Evolutionary conservation across 2,797 vertebrate genomes (phyloP).

Genomic region (Esox masquinongy): DNA sequence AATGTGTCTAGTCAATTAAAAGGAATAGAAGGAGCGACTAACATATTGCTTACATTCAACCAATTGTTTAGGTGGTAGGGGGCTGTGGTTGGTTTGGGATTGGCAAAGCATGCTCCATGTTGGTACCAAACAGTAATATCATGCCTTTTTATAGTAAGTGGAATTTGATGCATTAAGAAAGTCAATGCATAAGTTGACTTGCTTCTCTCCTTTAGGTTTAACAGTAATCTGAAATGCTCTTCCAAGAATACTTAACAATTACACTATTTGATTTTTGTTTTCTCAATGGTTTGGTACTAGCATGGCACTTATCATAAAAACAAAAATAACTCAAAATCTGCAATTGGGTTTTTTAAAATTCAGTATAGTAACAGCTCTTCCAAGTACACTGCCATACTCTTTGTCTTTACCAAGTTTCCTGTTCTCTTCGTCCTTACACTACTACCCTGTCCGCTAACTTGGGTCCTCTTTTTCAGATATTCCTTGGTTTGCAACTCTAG

Average conservation of each 20-base stretch:
- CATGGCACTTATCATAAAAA: not conserved
- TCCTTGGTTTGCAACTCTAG: not conserved
- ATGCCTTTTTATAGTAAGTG: not conserved
- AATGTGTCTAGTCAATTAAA: not conserved
- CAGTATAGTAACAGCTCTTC: not conserved
- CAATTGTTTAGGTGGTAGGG: not conserved
- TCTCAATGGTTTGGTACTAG: not conserved
- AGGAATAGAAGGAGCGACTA: not conserved
- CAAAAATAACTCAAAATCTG: not conserved
- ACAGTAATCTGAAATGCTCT: not conserved
- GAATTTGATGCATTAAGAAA: not conserved
- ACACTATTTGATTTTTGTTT: not conserved
- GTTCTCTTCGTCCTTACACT: not conserved
- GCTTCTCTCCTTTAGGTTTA: not conserved
- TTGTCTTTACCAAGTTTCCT: not conserved
- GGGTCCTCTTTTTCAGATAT: not conserved
- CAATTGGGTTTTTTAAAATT: not conserved
- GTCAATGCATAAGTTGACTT: not conserved
- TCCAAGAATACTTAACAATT: not conserved
- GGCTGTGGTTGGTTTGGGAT: not conserved
- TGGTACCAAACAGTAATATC: not conserved
- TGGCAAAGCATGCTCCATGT: not conserved
- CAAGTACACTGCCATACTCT: not conserved
- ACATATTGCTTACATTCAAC: not conserved
- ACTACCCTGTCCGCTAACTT: slow-evolving; percentile 11